These are phyloP conservation scores for Crocodylus rhombifer DNA, from an alignment of 2,797 vertebrate genomes.

Conservation along the genomic window DNA sequence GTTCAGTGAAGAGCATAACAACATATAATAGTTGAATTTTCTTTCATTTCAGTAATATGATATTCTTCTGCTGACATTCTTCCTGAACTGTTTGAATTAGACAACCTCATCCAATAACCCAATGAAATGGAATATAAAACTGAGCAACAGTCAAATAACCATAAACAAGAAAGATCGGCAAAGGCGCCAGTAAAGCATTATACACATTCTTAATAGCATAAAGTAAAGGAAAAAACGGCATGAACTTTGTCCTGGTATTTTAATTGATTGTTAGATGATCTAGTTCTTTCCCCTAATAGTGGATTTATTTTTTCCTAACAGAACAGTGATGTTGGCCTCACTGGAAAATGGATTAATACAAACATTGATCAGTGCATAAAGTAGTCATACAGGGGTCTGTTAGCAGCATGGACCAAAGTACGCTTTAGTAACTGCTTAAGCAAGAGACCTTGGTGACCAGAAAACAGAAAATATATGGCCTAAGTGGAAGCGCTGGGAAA, in stretches of 20 bases:
- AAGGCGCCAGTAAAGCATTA: background rate
- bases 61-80: constrained; percentile 45
- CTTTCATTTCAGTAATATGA: constrained; percentile 46
- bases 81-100: constrained; percentile 47
- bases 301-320: background rate
- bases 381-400: no score
- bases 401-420: no score
- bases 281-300: background rate
- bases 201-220: background rate
- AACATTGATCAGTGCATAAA: no score
- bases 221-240: constrained; percentile 8
- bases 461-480: no score
- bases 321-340: background rate
- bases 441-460: no score
- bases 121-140: constrained; percentile 38
- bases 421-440: no score
- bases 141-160: constrained; percentile 35
- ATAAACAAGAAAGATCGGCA: constrained; percentile 24
- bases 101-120: constrained; percentile 51
- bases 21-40: constrained; percentile 40
- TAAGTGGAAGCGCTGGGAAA: no score
- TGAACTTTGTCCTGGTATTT: constrained; percentile 1
- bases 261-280: background rate
- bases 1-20: constrained; percentile 44
- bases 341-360: background rate